A percentile compares a stretch with the other conserved stretches of the same genome.
These are phyloP conservation scores for Pheosia tremula DNA, from an alignment of 2,888 invertebrate species.

Conservation along the genomic window DNA sequence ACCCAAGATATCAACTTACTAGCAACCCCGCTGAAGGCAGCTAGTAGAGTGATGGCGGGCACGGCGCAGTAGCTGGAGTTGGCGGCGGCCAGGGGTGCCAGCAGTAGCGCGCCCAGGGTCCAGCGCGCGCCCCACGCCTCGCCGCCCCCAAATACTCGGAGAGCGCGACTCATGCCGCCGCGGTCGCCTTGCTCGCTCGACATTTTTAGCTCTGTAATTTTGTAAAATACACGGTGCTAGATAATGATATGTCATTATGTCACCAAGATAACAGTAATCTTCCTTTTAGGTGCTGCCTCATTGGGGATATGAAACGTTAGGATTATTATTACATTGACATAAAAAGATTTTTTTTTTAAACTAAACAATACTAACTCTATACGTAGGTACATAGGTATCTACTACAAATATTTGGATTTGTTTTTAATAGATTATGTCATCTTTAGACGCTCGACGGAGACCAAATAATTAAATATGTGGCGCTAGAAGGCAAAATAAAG, in stretches of 20 bases:
- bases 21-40: constrained; percentile 78
- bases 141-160: constrained; percentile 60
- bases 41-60: constrained; percentile 80
- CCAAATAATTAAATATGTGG: no score
- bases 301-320: no score
- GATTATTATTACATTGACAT: no score
- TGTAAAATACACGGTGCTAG: not conserved
- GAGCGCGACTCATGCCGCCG: constrained; percentile 56
- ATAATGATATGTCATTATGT: constrained; percentile 2
- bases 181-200: constrained; percentile 50
- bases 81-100: constrained; percentile 85
- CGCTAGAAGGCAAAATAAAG: no score
- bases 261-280: constrained; percentile 29
- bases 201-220: constrained; percentile 42
- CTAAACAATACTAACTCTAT: no score
- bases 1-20: constrained; percentile 61
- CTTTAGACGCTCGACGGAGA: no score
- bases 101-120: constrained; percentile 84
- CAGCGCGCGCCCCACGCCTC: constrained; percentile 81
- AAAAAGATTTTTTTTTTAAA: no score
- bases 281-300: not conserved
- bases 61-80: constrained; percentile 85
- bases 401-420: no score
- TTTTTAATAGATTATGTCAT: no score
- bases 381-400: no score